Conservation (phyloP, 2,797 vertebrate genomes). For the Gadopsis marmoratus region DNA sequence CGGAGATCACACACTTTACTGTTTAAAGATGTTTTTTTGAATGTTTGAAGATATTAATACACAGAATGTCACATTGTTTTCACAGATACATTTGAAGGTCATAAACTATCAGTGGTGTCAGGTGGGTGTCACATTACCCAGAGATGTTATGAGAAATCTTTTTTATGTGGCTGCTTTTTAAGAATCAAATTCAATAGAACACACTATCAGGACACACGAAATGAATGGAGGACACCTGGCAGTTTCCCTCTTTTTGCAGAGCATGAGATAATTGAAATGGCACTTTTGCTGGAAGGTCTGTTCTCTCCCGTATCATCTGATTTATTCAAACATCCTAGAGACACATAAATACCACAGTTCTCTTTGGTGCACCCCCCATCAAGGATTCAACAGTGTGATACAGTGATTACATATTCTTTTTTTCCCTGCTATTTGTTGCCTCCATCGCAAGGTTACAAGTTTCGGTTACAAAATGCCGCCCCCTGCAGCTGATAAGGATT, state of each 20-base stretch:
- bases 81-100: conserved; percentile 9
- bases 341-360: conserved; percentile 18
- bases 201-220: conserved; percentile 12
- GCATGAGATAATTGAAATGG: conserved; percentile 8
- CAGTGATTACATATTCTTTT: conserved; percentile 28
- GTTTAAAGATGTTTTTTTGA: neutral
- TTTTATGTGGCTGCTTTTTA: conserved; percentile 24
- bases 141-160: conserved; percentile 5
- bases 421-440: conserved; percentile 16
- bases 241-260: conserved; percentile 1
- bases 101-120: conserved; percentile 10
- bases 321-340: conserved; percentile 26
- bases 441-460: conserved; percentile 8
- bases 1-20: neutral
- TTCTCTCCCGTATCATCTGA: neutral
- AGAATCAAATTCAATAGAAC: conserved; percentile 34
- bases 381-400: conserved; percentile 9
- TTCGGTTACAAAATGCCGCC: conserved; percentile 8
- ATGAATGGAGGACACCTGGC: conserved; percentile 26
- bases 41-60: neutral
- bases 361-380: neutral
- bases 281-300: conserved; percentile 5
- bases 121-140: conserved; percentile 10
- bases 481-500: conserved; percentile 16
- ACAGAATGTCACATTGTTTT: neutral